Evolutionary conservation across 2,797 vertebrate species (phyloP), one percentile per base, ranked within the genome.

Genomic region (Betta splendens): DNA sequence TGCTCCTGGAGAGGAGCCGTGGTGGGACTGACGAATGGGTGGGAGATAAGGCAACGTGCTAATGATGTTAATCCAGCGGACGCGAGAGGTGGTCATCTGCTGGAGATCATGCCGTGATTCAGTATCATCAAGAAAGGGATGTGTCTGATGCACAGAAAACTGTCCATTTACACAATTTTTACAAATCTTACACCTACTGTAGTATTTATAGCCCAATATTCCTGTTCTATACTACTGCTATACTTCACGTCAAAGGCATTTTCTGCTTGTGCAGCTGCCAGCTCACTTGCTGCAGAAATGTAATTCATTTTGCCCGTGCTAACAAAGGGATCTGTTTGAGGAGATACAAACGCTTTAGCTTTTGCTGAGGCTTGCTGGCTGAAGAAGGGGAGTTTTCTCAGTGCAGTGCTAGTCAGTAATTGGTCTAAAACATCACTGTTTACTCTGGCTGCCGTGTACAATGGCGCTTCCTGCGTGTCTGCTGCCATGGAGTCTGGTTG

Each of bases 41-140:
- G 58, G 46, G 52, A 69, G 77, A 81, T 82, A 77, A 83, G 67
- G 51, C 32, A 48, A 74, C 47, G 67, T 64, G 63, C 69, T 81
- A 80, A 85, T 85, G 81, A 83, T 77, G 59, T 72, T 64, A 69
- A 71, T 60, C 21, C 22, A 49, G 20, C 55, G 54, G 32, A 60
- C 7, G 8, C 23, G 21, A 65, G 36, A 29, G 53, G 53, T 43
- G 36, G 58, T 62, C 47, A 67, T 16, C 26, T 37, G 9, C 16
- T 48, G 42, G 18, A 61, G 67, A 45, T 10, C 11, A 16, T 38
- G 29, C 18, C 45, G 54, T 28, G 46, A 46, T 23, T 57, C 25
- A 39, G 32, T 28, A 33, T 32, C 16, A 3, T 6, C 15, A 5
- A 8, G 15, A 10, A 5, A 2, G 37, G 45, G 11, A 9, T 40